These are phyloP conservation scores for Platyscapa corneri DNA, from an alignment of 1,140 invertebrate species.

Conservation along the genomic window DNA sequence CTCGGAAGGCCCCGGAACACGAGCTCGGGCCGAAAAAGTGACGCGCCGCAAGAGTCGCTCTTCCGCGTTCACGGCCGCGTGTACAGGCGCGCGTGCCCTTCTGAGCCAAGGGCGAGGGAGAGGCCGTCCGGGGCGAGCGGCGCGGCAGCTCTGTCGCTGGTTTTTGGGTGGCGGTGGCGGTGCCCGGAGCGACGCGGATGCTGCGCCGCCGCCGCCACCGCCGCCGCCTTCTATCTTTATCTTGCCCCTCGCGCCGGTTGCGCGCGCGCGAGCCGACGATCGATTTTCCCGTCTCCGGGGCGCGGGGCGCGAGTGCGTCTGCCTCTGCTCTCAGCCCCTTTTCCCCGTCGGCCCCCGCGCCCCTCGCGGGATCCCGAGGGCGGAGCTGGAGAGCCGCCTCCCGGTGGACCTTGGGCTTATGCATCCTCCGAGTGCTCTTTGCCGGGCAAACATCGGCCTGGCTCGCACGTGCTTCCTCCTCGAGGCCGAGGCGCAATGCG, in stretches of 20 bases:
- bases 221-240: slow-evolving; percentile 12
- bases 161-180: neutral
- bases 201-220: too few relatives aligned
- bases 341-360: neutral
- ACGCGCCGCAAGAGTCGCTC: neutral
- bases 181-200: slow-evolving; percentile 11
- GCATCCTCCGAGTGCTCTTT: neutral
- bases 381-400: neutral
- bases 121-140: slow-evolving; percentile 20
- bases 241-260: neutral
- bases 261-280: slow-evolving; percentile 21
- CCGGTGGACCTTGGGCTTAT: neutral
- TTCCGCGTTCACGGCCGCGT: neutral
- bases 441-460: too few relatives aligned
- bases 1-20: too few relatives aligned
- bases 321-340: too few relatives aligned
- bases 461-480: neutral
- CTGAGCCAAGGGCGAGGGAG: neutral
- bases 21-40: too few relatives aligned
- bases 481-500: neutral
- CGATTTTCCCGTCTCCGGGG: slow-evolving; percentile 10
- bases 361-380: neutral
- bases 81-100: slow-evolving; percentile 1
- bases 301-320: neutral
- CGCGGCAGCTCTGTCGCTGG: neutral